phyloP scores from a whole-genome alignment of 2,888 invertebrate genomes.

The Calameuta idolon region DNA sequence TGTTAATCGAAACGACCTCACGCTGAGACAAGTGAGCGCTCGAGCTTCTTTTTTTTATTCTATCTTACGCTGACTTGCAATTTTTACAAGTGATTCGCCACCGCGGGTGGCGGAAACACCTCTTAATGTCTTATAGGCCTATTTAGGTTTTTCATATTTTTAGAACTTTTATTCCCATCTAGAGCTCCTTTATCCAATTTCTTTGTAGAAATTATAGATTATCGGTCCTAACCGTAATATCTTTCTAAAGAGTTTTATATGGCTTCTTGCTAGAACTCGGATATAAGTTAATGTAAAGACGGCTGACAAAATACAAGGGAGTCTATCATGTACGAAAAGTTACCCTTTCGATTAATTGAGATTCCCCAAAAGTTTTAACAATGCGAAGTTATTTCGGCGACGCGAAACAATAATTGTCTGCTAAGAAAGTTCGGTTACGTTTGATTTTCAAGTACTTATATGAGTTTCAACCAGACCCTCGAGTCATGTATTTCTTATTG shows the following conservation, averaged over 20 bases:
- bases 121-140: neutral
- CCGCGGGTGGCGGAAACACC: conserved; percentile 5
- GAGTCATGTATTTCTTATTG: too few relatives aligned
- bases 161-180: neutral
- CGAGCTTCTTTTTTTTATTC: neutral
- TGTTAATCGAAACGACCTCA: conserved; percentile 32
- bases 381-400: neutral
- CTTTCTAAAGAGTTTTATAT: neutral
- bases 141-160: neutral
- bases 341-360: neutral
- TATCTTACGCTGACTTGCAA: neutral
- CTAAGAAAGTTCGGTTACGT: neutral
- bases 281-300: neutral
- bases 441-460: neutral
- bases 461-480: neutral
- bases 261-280: neutral
- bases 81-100: neutral
- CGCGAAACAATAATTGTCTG: neutral
- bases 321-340: neutral
- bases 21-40: conserved; percentile 24
- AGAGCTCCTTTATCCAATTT: neutral
- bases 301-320: neutral
- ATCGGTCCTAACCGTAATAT: neutral
- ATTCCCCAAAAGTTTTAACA: neutral
- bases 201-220: neutral